These are phyloP conservation scores for Napeogenes inachia DNA, from an alignment of 2,888 invertebrate species.

Conservation along the genomic window DNA sequence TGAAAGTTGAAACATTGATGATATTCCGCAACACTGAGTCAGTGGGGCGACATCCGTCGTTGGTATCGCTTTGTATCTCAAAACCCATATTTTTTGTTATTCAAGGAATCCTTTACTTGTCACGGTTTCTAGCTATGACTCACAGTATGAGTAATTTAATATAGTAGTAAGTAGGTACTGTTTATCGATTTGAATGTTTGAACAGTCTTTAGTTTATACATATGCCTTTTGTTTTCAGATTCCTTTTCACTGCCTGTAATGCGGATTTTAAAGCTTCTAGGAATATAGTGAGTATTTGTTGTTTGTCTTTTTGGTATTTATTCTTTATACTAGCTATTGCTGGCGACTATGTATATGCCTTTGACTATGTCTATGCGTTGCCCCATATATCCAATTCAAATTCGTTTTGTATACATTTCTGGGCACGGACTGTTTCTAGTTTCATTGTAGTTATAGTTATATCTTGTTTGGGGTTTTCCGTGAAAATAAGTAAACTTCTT, in stretches of 20 bases:
- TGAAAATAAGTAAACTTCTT: too few relatives aligned
- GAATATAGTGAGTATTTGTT: slow-evolving; percentile 24
- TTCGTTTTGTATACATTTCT: too few relatives aligned
- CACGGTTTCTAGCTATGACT: slow-evolving; percentile 43
- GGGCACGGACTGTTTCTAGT: too few relatives aligned
- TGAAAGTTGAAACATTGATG: slow-evolving; percentile 42
- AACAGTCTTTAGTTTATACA: background rate
- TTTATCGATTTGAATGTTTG: slow-evolving; percentile 14
- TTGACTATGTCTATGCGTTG: too few relatives aligned
- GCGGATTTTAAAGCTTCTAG: slow-evolving; percentile 21
- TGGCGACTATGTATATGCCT: too few relatives aligned
- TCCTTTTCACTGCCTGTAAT: slow-evolving; percentile 4
- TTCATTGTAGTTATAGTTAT: too few relatives aligned
- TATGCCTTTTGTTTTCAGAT: slow-evolving; percentile 2
- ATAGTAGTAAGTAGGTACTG: slow-evolving; percentile 22
- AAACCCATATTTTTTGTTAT: slow-evolving; percentile 28
- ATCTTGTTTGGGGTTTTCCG: too few relatives aligned
- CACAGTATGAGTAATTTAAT: slow-evolving; percentile 44
- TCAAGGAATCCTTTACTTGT: slow-evolving; percentile 29
- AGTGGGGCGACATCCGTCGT: slow-evolving; percentile 54
- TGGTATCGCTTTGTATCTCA: slow-evolving; percentile 51
- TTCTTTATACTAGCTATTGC: background rate
- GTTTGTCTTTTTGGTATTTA: background rate
- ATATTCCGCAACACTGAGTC: slow-evolving; percentile 48
- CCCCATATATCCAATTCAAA: too few relatives aligned